Conservation (phyloP, 2,888 invertebrate species). For the Dyspetes luteomarginatus region DNA sequence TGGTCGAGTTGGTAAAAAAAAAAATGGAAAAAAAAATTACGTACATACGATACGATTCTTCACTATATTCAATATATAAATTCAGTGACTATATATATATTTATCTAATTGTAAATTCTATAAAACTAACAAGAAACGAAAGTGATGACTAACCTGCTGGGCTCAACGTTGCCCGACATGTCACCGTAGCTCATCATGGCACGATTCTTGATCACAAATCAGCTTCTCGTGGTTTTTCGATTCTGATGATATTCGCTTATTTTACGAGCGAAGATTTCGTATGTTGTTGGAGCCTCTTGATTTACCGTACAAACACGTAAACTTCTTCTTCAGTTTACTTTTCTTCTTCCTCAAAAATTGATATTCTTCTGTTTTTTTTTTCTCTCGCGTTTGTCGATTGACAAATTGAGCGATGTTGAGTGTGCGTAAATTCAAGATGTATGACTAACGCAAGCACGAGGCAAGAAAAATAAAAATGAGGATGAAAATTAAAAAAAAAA, state of each 20-base stretch:
- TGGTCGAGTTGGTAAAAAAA: no score
- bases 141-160: conserved; percentile 65
- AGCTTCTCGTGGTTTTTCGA: conserved; percentile 36
- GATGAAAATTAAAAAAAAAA: no score
- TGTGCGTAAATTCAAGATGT: no score
- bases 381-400: no score
- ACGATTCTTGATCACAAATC: conserved; percentile 56
- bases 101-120: no score
- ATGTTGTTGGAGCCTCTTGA: conserved; percentile 15
- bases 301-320: conserved; percentile 4
- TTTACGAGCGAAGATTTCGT: conserved; percentile 16
- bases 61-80: not conserved
- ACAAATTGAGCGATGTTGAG: no score
- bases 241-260: not conserved
- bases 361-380: no score
- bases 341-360: no score
- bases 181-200: conserved; percentile 69
- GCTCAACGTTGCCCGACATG: conserved; percentile 65
- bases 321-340: not conserved
- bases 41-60: not conserved
- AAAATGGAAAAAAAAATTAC: not conserved
- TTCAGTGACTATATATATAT: no score
- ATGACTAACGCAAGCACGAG: no score
- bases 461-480: no score
- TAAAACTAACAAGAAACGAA: not conserved